Percentiles rank a stretch among this genome's conserved stretches.
Evolutionary conservation across 2,797 vertebrate species (phyloP).

Genomic region (Enteromius argenteus): DNA sequence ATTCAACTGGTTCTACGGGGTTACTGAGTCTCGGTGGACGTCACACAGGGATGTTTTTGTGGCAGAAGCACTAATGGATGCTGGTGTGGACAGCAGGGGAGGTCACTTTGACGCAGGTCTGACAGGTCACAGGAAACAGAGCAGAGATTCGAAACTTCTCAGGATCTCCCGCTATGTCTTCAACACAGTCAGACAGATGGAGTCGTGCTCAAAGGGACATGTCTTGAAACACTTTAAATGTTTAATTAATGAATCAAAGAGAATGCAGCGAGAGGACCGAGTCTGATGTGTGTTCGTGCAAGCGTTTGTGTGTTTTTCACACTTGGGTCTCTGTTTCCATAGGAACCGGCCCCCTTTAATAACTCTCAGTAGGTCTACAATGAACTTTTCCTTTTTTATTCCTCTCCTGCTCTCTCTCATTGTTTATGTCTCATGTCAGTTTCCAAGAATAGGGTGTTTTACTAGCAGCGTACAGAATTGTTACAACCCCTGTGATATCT

Average conservation of each 20-base stretch:
- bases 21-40: neutral
- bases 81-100: neutral
- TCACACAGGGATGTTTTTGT: neutral
- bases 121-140: neutral
- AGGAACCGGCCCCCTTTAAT: constrained; percentile 50
- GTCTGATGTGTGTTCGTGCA: neutral
- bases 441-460: constrained; percentile 3
- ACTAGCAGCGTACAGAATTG: neutral
- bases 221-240: constrained; percentile 52
- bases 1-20: neutral
- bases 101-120: constrained; percentile 6
- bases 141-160: neutral
- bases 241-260: constrained; percentile 56
- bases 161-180: neutral
- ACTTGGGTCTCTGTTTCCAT: constrained; percentile 53
- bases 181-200: constrained; percentile 19
- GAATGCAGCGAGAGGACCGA: constrained; percentile 11
- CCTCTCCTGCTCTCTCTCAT: neutral
- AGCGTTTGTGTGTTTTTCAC: constrained; percentile 42
- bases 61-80: constrained; percentile 13
- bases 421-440: constrained; percentile 30
- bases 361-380: constrained; percentile 48
- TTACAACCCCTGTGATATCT: neutral
- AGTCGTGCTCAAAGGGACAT: constrained; percentile 17
- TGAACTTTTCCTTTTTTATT: constrained; percentile 18